phyloP scores from a whole-genome alignment of 1,140 invertebrate genomes.

The Aphelinus certus region DNA sequence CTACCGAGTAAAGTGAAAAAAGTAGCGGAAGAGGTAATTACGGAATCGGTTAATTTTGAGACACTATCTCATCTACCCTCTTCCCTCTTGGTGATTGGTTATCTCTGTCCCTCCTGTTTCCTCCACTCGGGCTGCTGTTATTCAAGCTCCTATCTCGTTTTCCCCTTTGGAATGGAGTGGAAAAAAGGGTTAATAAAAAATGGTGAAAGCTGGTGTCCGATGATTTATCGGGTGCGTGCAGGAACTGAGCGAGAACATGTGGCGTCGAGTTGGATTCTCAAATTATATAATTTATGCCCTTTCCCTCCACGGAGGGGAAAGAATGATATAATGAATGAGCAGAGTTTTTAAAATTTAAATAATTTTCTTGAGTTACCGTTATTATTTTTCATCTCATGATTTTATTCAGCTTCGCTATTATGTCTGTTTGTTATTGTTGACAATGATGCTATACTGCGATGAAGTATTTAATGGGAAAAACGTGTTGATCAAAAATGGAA shows the following conservation, averaged over 20 bases:
- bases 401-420: no score
- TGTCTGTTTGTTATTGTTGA: no score
- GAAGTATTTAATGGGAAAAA: no score
- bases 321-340: no score
- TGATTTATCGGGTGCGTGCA: conserved; percentile 49
- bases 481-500: no score
- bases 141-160: not conserved
- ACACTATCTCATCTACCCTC: conserved; percentile 55
- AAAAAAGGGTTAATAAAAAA: conserved; percentile 50
- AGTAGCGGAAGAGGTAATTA: conserved; percentile 55
- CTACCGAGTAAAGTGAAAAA: no score
- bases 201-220: conserved; percentile 28
- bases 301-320: not conserved
- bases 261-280: conserved; percentile 42
- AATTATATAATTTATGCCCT: conserved; percentile 32
- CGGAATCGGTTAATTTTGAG: conserved; percentile 61
- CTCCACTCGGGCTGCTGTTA: not conserved
- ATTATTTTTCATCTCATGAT: no score
- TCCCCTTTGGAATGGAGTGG: conserved; percentile 1
- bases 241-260: conserved; percentile 45
- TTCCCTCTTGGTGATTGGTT: not conserved
- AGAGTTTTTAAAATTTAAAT: no score
- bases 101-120: not conserved
- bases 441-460: no score
- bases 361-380: no score